A percentile compares a stretch with the other conserved stretches of the same genome.
phyloP scores from a whole-genome alignment of 2,888 invertebrate species.

The Drosophila tanythrix region DNA sequence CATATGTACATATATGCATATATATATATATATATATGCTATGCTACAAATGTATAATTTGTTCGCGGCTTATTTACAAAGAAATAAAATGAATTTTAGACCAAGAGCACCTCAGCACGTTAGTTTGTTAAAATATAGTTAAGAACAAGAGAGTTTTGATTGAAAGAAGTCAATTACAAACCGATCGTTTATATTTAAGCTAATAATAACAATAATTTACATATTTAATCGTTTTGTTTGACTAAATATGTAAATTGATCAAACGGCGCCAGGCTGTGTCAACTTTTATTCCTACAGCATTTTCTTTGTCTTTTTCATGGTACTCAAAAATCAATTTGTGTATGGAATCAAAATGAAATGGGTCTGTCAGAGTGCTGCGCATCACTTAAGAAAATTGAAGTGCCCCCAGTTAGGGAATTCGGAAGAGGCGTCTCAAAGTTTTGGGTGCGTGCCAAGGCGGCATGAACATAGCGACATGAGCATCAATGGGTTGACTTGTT shows the following conservation, averaged over 20 bases:
- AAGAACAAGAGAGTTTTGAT: background rate
- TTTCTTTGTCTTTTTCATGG: background rate
- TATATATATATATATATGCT: no score
- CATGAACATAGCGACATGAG: conserved; percentile 45
- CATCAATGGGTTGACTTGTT: conserved; percentile 68
- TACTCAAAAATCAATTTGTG: background rate
- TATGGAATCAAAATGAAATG: background rate
- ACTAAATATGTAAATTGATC: background rate
- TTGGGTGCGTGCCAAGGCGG: conserved; percentile 68
- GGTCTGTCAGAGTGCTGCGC: background rate
- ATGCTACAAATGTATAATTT: no score
- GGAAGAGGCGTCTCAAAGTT: conserved; percentile 52
- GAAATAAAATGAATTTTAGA: background rate
- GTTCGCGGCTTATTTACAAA: background rate
- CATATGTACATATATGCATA: no score
- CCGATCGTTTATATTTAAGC: background rate
- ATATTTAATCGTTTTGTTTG: background rate
- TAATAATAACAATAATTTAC: background rate
- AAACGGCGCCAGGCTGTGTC: background rate
- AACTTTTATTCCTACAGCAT: background rate
- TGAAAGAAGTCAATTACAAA: background rate
- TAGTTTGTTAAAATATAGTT: background rate
- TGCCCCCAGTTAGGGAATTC: conserved; percentile 22
- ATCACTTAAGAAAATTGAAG: background rate
- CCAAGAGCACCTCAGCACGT: background rate